A percentile compares a stretch with the other conserved stretches of the same genome.
phyloP scores from a whole-genome alignment of 2,113 vertebrate genomes.

The Laticauda colubrina region DNA sequence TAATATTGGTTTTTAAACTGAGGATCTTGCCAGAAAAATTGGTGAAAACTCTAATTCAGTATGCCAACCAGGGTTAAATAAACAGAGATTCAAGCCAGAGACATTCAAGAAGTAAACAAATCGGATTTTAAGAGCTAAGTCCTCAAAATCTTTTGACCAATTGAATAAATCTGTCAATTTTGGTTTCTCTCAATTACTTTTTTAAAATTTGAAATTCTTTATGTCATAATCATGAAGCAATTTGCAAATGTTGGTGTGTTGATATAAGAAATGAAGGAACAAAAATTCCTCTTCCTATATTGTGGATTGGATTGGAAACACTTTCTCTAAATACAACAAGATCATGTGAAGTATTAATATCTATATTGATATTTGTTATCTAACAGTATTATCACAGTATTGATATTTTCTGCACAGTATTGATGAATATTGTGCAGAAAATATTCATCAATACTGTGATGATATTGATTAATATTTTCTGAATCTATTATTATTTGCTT shows the following conservation, averaged over 20 bases:
- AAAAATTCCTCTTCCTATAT: background rate
- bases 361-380: background rate
- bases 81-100: background rate
- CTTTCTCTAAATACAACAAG: background rate
- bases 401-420: background rate
- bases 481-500: background rate
- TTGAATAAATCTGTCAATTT: background rate
- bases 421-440: background rate
- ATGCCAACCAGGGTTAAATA: background rate
- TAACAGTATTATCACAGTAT: background rate
- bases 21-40: background rate
- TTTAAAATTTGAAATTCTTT: background rate
- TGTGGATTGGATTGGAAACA: background rate
- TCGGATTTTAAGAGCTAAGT: background rate
- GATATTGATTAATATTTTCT: background rate
- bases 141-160: background rate
- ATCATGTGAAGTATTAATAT: background rate
- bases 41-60: background rate
- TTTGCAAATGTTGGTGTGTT: background rate
- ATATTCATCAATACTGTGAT: too few relatives aligned
- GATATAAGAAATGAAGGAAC: background rate
- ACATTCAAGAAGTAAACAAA: background rate
- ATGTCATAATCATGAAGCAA: background rate
- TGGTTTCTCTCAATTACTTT: background rate
- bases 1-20: background rate